These are phyloP conservation scores for Numida meleagris DNA, from an alignment of 2,113 vertebrate species.

Conservation along the genomic window DNA sequence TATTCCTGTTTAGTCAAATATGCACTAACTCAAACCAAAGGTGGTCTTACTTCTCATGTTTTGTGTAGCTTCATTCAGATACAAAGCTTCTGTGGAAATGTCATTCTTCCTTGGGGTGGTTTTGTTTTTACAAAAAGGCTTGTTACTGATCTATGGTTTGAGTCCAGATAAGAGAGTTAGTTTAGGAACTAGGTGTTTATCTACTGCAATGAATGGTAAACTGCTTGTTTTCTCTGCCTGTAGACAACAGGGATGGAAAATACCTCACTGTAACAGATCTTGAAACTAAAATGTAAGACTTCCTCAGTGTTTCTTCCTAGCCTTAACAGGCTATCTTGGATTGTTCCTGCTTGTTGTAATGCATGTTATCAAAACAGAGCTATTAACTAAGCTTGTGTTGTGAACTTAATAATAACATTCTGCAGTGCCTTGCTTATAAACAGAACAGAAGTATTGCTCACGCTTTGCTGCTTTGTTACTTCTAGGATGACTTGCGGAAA, in stretches of 20 bases:
- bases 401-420: background rate
- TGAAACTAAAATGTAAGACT: background rate
- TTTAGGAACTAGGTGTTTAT: background rate
- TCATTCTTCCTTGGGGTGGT: background rate
- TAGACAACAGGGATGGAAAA: background rate
- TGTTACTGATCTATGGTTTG: background rate
- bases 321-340: background rate
- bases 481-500: constrained; percentile 93
- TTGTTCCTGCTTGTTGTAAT: background rate
- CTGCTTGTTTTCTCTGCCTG: background rate
- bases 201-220: background rate
- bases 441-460: background rate
- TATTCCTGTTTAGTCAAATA: background rate
- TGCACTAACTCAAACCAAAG: background rate
- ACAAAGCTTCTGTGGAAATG: background rate
- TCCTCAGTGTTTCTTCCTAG: background rate
- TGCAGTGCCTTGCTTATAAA: background rate
- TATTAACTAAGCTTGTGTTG: background rate
- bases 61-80: background rate
- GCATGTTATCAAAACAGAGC: background rate
- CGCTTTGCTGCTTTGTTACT: background rate
- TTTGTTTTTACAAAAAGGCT: background rate
- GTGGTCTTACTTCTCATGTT: background rate
- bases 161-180: background rate
- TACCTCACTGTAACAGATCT: background rate